Evolutionary conservation across 2,797 vertebrate species (phyloP).

Genomic region (Nannoperca australis): DNA sequence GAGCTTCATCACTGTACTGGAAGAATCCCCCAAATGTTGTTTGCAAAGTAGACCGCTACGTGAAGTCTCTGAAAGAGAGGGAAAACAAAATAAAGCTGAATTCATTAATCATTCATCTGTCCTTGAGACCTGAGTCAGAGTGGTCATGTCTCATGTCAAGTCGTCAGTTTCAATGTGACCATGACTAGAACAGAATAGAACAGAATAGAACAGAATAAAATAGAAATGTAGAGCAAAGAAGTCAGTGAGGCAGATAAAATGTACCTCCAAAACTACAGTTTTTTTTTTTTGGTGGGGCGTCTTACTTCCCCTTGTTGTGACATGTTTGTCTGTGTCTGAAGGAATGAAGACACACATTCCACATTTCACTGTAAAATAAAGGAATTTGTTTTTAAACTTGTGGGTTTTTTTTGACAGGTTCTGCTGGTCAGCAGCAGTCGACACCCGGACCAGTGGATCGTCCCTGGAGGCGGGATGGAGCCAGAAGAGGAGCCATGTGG

Average conservation of each 20-base stretch:
- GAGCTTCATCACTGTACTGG: not conserved
- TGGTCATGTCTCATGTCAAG: constrained; percentile 19
- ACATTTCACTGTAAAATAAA: not conserved
- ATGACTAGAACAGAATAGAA: too few relatives aligned
- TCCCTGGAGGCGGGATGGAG: constrained; percentile 98
- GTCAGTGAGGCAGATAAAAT: not conserved
- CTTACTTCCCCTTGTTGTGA: not conserved
- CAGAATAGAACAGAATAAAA: too few relatives aligned
- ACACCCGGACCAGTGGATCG: constrained; percentile 98
- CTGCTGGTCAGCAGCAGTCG: constrained; percentile 97
- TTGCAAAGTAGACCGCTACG: not conserved
- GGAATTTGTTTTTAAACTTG: not conserved
- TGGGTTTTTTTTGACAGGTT: constrained; percentile 82
- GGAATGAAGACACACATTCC: not conserved
- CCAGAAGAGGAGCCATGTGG: constrained; percentile 97
- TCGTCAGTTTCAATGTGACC: constrained; percentile 11
- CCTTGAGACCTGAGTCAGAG: constrained; percentile 11
- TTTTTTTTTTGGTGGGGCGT: not conserved
- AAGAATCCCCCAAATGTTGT: not conserved
- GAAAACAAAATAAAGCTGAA: not conserved
- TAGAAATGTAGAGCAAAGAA: too few relatives aligned
- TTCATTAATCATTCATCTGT: constrained; percentile 5
- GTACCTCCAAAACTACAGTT: not conserved
- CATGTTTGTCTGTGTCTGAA: not conserved
- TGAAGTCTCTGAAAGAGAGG: not conserved